phyloP scores from a whole-genome alignment of 2,888 invertebrate genomes.

The Abrostola tripartita region DNA sequence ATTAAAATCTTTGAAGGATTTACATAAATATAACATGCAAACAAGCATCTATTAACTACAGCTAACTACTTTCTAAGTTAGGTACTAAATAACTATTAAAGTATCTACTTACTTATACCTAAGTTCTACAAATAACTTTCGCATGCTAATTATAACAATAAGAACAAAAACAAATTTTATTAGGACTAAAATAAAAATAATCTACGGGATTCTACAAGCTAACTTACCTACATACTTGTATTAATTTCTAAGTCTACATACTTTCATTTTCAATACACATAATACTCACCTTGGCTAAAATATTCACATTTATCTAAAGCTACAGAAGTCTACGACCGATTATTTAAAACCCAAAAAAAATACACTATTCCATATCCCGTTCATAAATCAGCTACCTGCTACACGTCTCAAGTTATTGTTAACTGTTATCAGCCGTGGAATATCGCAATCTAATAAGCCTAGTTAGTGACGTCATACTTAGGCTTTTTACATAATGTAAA shows the following conservation, averaged over 20 bases:
- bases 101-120: slow-evolving; percentile 1
- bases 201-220: not conserved
- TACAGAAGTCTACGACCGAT: slow-evolving; percentile 23
- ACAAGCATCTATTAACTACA: slow-evolving; percentile 38
- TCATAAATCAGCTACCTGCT: slow-evolving; percentile 15
- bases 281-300: slow-evolving; percentile 20
- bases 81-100: not conserved
- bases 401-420: slow-evolving; percentile 40
- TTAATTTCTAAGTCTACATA: slow-evolving; percentile 5
- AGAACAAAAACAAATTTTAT: slow-evolving; percentile 9
- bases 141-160: slow-evolving; percentile 31
- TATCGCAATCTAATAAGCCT: not conserved
- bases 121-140: slow-evolving; percentile 36
- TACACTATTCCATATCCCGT: slow-evolving; percentile 10
- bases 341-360: slow-evolving; percentile 4
- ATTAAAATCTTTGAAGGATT: slow-evolving; percentile 22
- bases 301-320: slow-evolving; percentile 4
- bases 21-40: slow-evolving; percentile 25
- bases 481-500: not conserved
- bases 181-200: slow-evolving; percentile 16
- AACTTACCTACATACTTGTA: slow-evolving; percentile 6
- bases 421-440: slow-evolving; percentile 35
- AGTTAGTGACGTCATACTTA: not conserved
- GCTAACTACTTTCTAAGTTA: slow-evolving; percentile 33
- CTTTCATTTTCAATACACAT: slow-evolving; percentile 5